Percentiles rank a stretch among this genome's conserved stretches.
Conservation (phyloP, 2,797 vertebrate species). For the Cryptoblepharus egeriae region DNA sequence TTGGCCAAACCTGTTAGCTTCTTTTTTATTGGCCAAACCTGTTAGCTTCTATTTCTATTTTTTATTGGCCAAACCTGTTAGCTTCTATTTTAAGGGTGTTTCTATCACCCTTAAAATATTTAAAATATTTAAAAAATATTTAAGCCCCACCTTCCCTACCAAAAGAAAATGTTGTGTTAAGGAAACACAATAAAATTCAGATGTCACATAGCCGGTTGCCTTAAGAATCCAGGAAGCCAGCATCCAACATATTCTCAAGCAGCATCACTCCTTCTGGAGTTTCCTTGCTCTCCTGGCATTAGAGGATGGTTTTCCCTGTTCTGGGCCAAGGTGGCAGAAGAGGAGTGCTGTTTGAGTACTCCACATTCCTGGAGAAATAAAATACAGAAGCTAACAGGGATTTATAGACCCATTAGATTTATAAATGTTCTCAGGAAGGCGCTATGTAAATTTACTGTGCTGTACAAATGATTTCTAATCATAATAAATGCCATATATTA, state of each 20-base stretch:
- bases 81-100: too few relatives aligned
- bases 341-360: slow-evolving; percentile 41
- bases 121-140: too few relatives aligned
- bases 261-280: slow-evolving; percentile 13
- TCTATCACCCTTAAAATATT: too few relatives aligned
- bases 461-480: slow-evolving; percentile 74
- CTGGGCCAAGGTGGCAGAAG: slow-evolving; percentile 33
- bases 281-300: slow-evolving; percentile 17
- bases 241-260: too few relatives aligned
- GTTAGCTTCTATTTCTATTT: too few relatives aligned
- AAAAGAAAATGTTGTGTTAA: too few relatives aligned
- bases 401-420: slow-evolving; percentile 73
- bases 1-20: slow-evolving; percentile 16
- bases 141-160: too few relatives aligned
- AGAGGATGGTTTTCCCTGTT: slow-evolving; percentile 28
- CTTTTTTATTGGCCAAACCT: too few relatives aligned
- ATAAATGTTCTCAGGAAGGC: slow-evolving; percentile 70
- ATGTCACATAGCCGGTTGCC: too few relatives aligned
- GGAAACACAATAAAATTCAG: too few relatives aligned
- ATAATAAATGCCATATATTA: slow-evolving; percentile 72
- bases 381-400: slow-evolving; percentile 65
- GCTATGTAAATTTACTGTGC: slow-evolving; percentile 73
- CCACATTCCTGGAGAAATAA: slow-evolving; percentile 59
- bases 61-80: too few relatives aligned
- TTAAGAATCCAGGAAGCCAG: too few relatives aligned